Base-by-base conservation (phyloP, 64 coral and sea anemone genomes). In the Montipora cactus region DNA sequence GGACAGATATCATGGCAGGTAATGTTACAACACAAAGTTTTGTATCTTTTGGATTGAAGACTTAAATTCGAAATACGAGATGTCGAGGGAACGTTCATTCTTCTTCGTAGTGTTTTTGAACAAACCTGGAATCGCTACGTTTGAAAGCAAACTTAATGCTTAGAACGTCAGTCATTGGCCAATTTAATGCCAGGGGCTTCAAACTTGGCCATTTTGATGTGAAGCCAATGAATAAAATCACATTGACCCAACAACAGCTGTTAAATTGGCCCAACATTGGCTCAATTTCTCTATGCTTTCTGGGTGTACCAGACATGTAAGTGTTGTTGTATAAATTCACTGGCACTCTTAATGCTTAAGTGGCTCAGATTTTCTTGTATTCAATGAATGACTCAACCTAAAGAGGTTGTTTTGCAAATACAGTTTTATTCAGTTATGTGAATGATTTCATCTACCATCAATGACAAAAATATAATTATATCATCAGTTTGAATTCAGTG, bases 361-460 rank as follows among this genome's bases (percentile, higher is more conserved):
- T 75, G 72, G 72, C 72, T 75, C 72, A 75, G 20, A 75, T 75
- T 75, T 75, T 21, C 72, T 75, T 75, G 72, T 23, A 75, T 75
- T 75, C 72, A 75, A 75, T 75, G 72, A 75, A 75, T 75, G 72
- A 75, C n/a, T 75, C 72, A 75, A 75, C 72, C 72, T 75, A 75
- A 75, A 75, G 28, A 75, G 0, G 72, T 75, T 23, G 72, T 75
- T 75, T 75, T 75, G 72, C 72, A 75, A 75, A 75, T 75, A 9
- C 72, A 75, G 72, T 75, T 75, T 75, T 75, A 75, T 75, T 75
- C 72, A 75, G 72, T 75, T 75, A 20, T 75, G 72, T 23, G 72
- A 75, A 21, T 75, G 72, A 75, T 75, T 75, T 75, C 72, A 75
- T 75, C 72, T 75, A 75, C 72, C 72, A 28, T 75, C 72, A 75